Conservation (phyloP, 1,140 invertebrate genomes). For the Pogonomyrmex californicus region DNA sequence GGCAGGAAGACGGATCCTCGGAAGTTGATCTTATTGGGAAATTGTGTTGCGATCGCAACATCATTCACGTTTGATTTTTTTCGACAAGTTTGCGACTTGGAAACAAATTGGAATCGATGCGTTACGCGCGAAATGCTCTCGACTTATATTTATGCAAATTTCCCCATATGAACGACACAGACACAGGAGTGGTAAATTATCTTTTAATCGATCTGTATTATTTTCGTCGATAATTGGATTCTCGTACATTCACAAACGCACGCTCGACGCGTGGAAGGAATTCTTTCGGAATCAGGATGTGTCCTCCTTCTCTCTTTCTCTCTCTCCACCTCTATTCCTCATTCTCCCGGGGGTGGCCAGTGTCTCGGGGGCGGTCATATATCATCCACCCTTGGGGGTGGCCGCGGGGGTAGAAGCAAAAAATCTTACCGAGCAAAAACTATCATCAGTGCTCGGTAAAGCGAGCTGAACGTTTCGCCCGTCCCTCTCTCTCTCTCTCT, state of each 20-base stretch:
- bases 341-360: conserved; percentile 83
- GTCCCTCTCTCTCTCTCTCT: conserved; percentile 51
- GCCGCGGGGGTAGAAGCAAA: conserved; percentile 82
- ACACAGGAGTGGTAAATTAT: background rate
- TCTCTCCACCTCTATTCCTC: conserved; percentile 63
- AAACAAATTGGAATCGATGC: background rate
- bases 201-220: conserved; percentile 43
- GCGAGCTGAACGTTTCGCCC: conserved; percentile 83
- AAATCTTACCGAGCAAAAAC: conserved; percentile 86
- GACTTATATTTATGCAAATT: conserved; percentile 11
- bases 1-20: background rate
- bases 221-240: conserved; percentile 51
- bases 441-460: conserved; percentile 86
- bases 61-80: background rate
- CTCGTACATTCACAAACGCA: conserved; percentile 68
- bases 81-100: background rate
- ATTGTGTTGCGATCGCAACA: background rate
- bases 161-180: background rate
- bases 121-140: background rate
- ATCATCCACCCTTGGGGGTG: conserved; percentile 85
- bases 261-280: conserved; percentile 78
- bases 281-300: conserved; percentile 81
- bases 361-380: conserved; percentile 87
- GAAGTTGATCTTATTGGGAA: background rate
- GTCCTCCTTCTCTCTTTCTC: conserved; percentile 63